These are phyloP conservation scores for Meiosimyza platycephala DNA, from an alignment of 2,888 invertebrate genomes.

Conservation along the genomic window DNA sequence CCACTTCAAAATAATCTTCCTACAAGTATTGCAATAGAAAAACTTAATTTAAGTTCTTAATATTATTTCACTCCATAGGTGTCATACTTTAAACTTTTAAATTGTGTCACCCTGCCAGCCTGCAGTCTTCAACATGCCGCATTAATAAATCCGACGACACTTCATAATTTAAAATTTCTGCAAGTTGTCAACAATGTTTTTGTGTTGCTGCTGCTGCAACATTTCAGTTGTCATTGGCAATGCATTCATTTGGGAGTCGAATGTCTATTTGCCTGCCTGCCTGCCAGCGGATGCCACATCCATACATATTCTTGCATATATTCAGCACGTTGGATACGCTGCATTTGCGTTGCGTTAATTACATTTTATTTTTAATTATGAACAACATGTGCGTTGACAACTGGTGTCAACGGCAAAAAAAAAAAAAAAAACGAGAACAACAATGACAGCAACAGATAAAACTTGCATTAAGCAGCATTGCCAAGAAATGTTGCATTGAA, in stretches of 20 bases:
- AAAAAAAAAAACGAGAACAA: background rate
- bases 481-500: too few species aligned
- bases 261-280: too few species aligned
- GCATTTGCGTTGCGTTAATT: constrained; percentile 39
- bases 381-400: constrained; percentile 44
- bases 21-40: too few species aligned
- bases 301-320: too few species aligned
- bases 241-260: too few species aligned
- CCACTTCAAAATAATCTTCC: too few species aligned
- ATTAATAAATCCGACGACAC: constrained; percentile 57
- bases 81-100: background rate
- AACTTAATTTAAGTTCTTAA: too few species aligned
- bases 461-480: too few species aligned
- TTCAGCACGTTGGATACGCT: background rate
- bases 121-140: constrained; percentile 44
- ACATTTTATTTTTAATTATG: constrained; percentile 46
- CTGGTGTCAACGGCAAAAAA: constrained; percentile 37
- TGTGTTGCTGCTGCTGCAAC: too few species aligned
- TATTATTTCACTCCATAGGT: too few species aligned
- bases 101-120: constrained; percentile 14
- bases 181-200: constrained; percentile 25
- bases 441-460: background rate
- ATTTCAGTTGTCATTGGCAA: too few species aligned
- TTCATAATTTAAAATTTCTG: constrained; percentile 41
- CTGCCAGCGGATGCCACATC: too few species aligned